Evolutionary conservation across 1,140 invertebrate genomes (phyloP).

Genomic region (Dinoponera quadriceps): DNA sequence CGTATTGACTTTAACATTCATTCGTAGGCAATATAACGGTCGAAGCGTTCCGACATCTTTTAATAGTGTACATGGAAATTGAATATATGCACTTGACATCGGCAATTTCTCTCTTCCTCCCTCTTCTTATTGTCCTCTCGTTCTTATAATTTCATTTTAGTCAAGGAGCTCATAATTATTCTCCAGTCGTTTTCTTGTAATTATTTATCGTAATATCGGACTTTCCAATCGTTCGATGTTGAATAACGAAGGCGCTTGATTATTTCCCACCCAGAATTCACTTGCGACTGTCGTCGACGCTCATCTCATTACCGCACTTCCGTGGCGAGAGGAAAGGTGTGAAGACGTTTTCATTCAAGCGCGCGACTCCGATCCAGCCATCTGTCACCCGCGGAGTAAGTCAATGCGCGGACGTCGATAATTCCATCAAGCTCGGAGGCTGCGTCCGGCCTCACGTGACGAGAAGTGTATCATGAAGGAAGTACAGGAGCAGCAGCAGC

Average conservation of each 20-base stretch:
- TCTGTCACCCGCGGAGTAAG: not conserved
- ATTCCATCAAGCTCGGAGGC: conserved; percentile 22
- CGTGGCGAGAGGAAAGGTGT: not conserved
- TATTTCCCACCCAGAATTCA: not conserved
- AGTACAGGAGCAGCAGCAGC: conserved; percentile 78
- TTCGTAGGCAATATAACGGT: too few species aligned
- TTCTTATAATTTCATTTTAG: too few species aligned
- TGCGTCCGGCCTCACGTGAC: conserved; percentile 6
- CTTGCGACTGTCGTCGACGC: not conserved
- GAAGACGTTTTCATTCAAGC: not conserved
- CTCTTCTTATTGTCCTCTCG: too few species aligned
- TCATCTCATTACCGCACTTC: not conserved
- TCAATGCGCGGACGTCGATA: not conserved
- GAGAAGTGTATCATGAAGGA: conserved; percentile 75
- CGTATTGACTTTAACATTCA: too few species aligned
- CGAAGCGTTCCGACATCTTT: too few species aligned
- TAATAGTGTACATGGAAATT: too few species aligned
- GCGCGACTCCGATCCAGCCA: not conserved
- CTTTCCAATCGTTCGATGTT: not conserved
- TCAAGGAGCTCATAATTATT: conserved; percentile 4
- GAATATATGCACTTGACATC: too few species aligned
- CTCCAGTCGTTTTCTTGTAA: not conserved
- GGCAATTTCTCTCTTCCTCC: too few species aligned
- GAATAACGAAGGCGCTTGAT: not conserved
- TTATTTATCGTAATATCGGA: not conserved